Base-by-base conservation (phyloP, 2,797 vertebrate genomes). In the Phrynocephalus guinanensis region DNA sequence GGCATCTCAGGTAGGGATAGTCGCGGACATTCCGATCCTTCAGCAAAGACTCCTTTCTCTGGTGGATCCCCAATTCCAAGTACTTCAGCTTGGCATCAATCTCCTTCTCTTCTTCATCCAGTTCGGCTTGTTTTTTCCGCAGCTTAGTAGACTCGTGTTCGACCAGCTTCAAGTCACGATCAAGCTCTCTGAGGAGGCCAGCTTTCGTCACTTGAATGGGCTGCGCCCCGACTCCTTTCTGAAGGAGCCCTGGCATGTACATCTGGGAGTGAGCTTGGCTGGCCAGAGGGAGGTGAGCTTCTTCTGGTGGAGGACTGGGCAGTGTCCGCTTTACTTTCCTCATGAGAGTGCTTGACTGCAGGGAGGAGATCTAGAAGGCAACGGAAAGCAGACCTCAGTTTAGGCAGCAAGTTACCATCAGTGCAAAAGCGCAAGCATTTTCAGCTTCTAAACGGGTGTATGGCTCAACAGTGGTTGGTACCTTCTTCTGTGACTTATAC, bases 41-140 rank as follows among this genome's bases (percentile, higher is more conserved):
- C 90, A 99, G 97, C 95, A 99, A 96, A 0, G 98, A 99, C 94
- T 99, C 99, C 90, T 99, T 99, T 85, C 99, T 98, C 84, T 99
- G 99, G 20, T 97, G 98, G 92, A 99, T 99, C 77, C 99, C 99
- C 81, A 99, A 95, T 95, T 99, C 99, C 93, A 99, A 95, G 95
- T 98, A 99, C 88, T 99, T 98, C 89, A 99, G 96, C 95, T 99
- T 99, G 79, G 99, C 99, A 4, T 99, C 99, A 1, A 99, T 99
- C 96, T 99, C 99, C 94, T 99, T 99, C 95, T 99, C 99, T 92
- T 99, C 99, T 92, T 99, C 99, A 0, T 99, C 99, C 90, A 99
- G 96, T 94, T 99, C 99, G 0, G 98, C 98, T 95, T 99, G 99
- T 94, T 99, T 99, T 95, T 99, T 99, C 83, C 99, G 98, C 84